These are phyloP conservation scores for Rhynchotus rufescens DNA, from an alignment of 2,797 vertebrate genomes.

Conservation along the genomic window DNA sequence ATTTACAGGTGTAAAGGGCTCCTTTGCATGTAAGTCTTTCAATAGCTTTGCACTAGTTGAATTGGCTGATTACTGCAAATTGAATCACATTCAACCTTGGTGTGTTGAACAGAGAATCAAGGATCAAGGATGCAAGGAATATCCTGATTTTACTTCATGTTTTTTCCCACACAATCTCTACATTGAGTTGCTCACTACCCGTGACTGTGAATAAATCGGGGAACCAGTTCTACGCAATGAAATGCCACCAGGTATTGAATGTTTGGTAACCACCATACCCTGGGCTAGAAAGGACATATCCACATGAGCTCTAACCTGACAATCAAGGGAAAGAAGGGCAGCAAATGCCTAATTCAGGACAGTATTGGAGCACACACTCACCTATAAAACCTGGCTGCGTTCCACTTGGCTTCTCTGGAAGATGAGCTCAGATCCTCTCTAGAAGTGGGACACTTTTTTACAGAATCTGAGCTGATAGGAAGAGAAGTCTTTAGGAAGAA, in stretches of 20 bases:
- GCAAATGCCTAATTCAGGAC: neutral
- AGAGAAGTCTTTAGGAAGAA: neutral
- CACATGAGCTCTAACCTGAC: neutral
- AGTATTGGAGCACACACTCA: neutral
- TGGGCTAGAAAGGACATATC: neutral
- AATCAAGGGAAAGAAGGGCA: neutral
- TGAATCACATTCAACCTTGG: rapidly evolving
- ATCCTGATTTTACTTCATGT: neutral
- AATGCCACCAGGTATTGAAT: neutral
- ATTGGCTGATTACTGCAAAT: neutral
- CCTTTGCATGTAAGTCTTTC: neutral
- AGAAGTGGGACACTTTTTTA: neutral
- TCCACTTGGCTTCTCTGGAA: no score
- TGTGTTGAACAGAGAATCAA: neutral
- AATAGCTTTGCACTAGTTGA: neutral
- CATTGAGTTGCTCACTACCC: neutral
- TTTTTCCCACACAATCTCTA: neutral
- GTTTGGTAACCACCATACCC: rapidly evolving
- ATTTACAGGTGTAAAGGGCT: neutral
- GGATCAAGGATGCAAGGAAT: neutral
- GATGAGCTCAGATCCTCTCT: no score
- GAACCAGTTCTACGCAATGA: neutral
- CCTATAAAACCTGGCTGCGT: neutral
- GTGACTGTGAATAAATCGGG: neutral
- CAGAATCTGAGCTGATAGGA: neutral